Evolutionary conservation across 2,113 vertebrate genomes (phyloP).

Genomic region (Microcebus jonahi): DNA sequence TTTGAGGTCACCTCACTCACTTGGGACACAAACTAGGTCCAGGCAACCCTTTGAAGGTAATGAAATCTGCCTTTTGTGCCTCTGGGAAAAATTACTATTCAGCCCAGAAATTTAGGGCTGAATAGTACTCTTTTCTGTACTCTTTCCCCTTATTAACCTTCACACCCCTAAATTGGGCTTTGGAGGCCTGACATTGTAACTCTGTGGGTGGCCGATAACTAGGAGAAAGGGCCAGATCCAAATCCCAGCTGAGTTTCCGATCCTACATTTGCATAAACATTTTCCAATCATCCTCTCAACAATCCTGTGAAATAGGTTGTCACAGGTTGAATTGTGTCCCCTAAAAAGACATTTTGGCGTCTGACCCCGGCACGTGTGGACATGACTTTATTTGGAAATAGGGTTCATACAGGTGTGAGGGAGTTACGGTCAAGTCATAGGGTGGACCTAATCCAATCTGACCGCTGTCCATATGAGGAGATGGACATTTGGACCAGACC

Average conservation of each 20-base stretch:
- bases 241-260: background rate
- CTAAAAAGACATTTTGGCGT: background rate
- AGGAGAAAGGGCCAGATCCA: background rate
- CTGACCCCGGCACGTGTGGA: background rate
- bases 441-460: background rate
- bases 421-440: background rate
- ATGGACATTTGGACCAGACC: background rate
- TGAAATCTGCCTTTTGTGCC: background rate
- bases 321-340: background rate
- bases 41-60: background rate
- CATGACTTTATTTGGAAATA: background rate
- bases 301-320: too few species aligned
- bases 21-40: background rate
- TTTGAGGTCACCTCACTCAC: background rate
- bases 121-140: background rate
- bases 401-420: background rate
- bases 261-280: background rate
- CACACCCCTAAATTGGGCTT: background rate
- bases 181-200: background rate
- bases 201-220: background rate
- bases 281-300: background rate
- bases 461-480: too few species aligned
- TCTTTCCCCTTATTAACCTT: background rate
- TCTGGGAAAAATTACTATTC: background rate
- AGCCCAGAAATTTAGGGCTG: too few species aligned